Conservation (phyloP, 2,113 vertebrate species). For the pig (Sus scrofa) region DNA sequence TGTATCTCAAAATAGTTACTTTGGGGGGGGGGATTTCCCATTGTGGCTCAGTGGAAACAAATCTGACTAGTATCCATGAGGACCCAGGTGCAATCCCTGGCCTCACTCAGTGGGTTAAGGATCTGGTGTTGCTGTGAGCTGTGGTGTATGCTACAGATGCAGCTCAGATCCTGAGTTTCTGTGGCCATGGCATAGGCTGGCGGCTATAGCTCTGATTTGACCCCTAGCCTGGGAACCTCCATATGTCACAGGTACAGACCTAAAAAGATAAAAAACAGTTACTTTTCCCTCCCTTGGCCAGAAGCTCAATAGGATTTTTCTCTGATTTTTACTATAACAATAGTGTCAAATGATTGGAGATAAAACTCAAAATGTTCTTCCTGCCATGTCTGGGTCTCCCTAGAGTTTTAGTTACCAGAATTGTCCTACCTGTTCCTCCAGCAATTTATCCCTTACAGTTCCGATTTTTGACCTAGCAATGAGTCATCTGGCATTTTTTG, state of each 20-base stretch:
- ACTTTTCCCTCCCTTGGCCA: not conserved
- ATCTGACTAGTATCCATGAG: no score
- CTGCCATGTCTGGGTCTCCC: not conserved
- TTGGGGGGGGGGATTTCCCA: no score
- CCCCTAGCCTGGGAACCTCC: no score
- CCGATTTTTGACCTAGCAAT: not conserved
- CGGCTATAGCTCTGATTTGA: no score
- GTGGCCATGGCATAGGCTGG: no score
- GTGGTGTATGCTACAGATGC: no score
- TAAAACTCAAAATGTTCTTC: not conserved
- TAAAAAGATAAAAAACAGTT: not conserved
- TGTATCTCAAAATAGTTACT: not conserved
- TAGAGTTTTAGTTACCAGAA: not conserved
- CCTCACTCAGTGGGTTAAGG: no score
- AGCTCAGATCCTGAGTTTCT: no score
- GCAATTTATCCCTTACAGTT: not conserved
- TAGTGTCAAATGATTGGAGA: not conserved
- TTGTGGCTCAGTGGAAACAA: no score
- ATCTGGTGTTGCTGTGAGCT: no score
- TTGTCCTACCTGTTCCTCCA: not conserved
- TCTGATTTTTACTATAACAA: not conserved
- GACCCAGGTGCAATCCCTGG: no score
- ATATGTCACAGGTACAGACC: no score
- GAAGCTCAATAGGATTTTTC: not conserved
- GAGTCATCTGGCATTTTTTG: not conserved